These are phyloP conservation scores for Labeo calbasu DNA, from an alignment of 2,797 vertebrate species.

Conservation along the genomic window DNA sequence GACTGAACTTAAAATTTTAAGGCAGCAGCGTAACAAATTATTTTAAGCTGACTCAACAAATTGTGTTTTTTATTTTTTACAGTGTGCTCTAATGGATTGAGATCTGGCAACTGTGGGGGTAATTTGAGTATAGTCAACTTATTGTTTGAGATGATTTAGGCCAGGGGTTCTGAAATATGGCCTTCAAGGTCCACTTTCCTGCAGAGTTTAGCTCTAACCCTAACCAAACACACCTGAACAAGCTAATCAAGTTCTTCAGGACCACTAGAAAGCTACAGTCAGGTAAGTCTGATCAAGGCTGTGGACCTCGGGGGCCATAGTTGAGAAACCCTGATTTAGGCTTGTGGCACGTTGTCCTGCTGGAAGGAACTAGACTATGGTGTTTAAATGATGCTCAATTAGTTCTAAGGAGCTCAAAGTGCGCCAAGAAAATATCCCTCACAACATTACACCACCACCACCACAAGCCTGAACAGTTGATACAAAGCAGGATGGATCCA, in stretches of 20 bases:
- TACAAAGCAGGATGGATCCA: not conserved
- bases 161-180: too few relatives aligned
- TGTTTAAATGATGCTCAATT: not conserved
- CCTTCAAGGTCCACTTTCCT: too few relatives aligned
- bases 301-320: too few relatives aligned
- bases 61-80: too few relatives aligned
- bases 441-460: not conserved
- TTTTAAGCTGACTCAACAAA: too few relatives aligned
- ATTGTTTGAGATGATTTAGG: not conserved
- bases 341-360: not conserved
- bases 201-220: too few relatives aligned
- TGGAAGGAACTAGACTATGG: not conserved
- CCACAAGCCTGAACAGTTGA: not conserved
- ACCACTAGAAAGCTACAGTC: too few relatives aligned
- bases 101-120: not conserved
- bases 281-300: too few relatives aligned
- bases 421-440: not conserved
- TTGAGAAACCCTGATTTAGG: not conserved
- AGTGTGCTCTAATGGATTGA: not conserved
- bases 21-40: too few relatives aligned
- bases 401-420: not conserved
- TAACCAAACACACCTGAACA: too few relatives aligned
- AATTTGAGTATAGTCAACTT: not conserved
- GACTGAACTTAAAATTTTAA: too few relatives aligned
- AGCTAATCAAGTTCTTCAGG: too few relatives aligned